A percentile compares a stretch with the other conserved stretches of the same genome.
Evolutionary conservation across 2,797 vertebrate genomes (phyloP).

Genomic region (Cuculus canorus): DNA sequence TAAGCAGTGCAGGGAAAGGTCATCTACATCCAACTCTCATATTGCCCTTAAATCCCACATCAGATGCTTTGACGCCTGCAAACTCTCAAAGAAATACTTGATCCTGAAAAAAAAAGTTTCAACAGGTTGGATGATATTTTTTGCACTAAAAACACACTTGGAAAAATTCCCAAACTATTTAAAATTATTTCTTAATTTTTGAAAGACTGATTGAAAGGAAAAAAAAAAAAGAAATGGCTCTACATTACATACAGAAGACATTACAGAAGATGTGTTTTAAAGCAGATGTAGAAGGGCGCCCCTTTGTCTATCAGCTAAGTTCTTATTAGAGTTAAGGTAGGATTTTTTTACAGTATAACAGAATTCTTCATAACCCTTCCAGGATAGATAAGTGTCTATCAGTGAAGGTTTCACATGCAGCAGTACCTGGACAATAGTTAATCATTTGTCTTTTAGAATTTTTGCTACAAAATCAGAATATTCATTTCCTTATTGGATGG

Average conservation of each 20-base stretch:
- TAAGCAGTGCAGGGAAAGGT: background rate
- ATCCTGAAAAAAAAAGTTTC: background rate
- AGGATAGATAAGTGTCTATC: background rate
- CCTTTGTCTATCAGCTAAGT: background rate
- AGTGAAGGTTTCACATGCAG: background rate
- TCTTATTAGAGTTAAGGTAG: background rate
- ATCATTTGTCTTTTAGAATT: background rate
- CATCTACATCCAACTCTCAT: background rate
- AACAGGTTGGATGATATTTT: background rate
- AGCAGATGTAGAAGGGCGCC: background rate
- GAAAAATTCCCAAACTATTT: background rate
- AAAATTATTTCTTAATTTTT: background rate
- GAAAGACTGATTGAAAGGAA: background rate
- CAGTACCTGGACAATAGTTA: background rate
- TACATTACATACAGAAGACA: background rate
- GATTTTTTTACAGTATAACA: background rate
- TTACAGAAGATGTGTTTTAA: background rate
- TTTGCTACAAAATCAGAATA: background rate
- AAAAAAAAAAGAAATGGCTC: background rate
- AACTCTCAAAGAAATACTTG: background rate
- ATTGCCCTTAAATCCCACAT: background rate
- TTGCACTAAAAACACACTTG: background rate
- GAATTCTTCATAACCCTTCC: background rate
- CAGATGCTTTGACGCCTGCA: background rate
- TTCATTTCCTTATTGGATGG: background rate